These are phyloP conservation scores for Copidosoma aretas DNA, from an alignment of 2,888 invertebrate genomes.

Conservation along the genomic window DNA sequence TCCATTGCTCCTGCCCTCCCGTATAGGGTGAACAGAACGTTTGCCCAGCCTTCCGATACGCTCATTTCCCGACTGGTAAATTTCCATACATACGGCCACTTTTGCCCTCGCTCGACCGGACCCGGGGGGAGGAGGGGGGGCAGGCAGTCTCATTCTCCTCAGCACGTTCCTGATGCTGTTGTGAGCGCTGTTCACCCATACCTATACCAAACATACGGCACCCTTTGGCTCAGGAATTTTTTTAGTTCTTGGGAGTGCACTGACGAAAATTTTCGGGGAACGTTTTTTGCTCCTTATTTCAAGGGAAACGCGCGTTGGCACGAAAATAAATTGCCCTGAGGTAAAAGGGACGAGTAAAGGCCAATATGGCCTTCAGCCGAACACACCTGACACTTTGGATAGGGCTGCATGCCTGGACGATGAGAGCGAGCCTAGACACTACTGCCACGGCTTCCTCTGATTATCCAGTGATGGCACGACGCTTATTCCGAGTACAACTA, in stretches of 20 bases:
- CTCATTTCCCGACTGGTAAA: constrained; percentile 55
- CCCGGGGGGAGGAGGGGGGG: too few species aligned
- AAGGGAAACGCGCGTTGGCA: too few species aligned
- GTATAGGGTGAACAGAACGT: constrained; percentile 12
- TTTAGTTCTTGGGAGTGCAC: too few species aligned
- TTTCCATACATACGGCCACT: constrained; percentile 53
- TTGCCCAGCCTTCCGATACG: constrained; percentile 49
- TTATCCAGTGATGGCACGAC: constrained; percentile 3
- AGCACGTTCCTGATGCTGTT: background rate
- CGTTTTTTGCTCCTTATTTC: too few species aligned
- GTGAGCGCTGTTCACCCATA: too few species aligned
- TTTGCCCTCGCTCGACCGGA: constrained; percentile 15
- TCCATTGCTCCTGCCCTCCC: background rate
- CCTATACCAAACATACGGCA: background rate
- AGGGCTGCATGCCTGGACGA: constrained; percentile 12
- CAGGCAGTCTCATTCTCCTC: background rate
- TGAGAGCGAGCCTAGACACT: constrained; percentile 14
- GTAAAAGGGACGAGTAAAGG: too few species aligned
- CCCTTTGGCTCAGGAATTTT: too few species aligned
- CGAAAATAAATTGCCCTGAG: too few species aligned
- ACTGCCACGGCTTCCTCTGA: constrained; percentile 11
- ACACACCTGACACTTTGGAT: constrained; percentile 17
- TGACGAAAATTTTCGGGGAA: too few species aligned
- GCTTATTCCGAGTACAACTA: too few species aligned
- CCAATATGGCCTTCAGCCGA: too few species aligned